Evolutionary conservation across 1,140 invertebrate species (phyloP).

Genomic region (Philaenus spumarius): DNA sequence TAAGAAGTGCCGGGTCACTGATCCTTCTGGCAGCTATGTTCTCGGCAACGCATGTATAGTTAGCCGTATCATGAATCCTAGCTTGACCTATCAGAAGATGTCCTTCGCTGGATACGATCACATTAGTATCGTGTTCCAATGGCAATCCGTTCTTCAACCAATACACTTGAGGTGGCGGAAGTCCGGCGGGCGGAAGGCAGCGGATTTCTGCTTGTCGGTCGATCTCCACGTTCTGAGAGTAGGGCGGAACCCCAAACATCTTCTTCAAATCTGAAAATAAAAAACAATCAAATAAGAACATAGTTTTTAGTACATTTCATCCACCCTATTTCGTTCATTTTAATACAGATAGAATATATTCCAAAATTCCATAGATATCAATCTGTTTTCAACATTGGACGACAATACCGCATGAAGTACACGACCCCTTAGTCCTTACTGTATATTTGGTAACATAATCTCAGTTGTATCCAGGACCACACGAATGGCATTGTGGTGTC

Average conservation of each 20-base stretch:
- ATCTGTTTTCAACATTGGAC: too few species aligned
- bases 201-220: slow-evolving; percentile 78
- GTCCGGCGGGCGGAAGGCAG: slow-evolving; percentile 81
- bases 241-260: slow-evolving; percentile 73
- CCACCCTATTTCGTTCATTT: too few species aligned
- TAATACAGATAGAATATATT: too few species aligned
- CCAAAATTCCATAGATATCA: too few species aligned
- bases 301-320: too few species aligned
- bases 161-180: slow-evolving; percentile 75
- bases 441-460: too few species aligned
- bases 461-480: too few species aligned
- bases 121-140: slow-evolving; percentile 30
- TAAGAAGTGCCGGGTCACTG: slow-evolving; percentile 79
- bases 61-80: slow-evolving; percentile 77
- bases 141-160: slow-evolving; percentile 29
- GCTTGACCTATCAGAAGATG: slow-evolving; percentile 86
- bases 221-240: slow-evolving; percentile 73
- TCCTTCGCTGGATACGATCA: slow-evolving; percentile 30
- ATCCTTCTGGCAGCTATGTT: slow-evolving; percentile 84
- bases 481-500: too few species aligned
- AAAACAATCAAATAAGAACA: not conserved
- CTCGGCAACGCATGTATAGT: slow-evolving; percentile 95
- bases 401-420: too few species aligned
- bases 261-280: slow-evolving; percentile 65
- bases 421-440: too few species aligned